phyloP scores from a whole-genome alignment of 2,113 vertebrate genomes.

The Leuciscus idus region DNA sequence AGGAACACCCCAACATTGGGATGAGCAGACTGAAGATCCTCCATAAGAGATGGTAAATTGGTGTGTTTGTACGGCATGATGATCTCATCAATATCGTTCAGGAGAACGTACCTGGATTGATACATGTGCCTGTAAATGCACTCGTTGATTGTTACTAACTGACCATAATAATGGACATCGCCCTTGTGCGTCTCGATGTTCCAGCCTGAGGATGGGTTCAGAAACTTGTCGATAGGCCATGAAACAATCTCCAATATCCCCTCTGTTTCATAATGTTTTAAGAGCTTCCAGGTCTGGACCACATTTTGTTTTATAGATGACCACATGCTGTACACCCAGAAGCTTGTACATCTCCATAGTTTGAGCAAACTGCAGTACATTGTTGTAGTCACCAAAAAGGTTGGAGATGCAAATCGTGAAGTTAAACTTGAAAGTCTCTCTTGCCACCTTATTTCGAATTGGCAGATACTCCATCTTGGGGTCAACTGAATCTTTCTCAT shows the following conservation, averaged over 20 bases:
- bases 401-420: conserved; percentile 75
- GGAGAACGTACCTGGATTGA: conserved; percentile 60
- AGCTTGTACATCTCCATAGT: conserved; percentile 74
- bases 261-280: conserved; percentile 69
- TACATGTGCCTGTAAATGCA: conserved; percentile 66
- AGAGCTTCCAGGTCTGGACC: too few species aligned
- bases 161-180: conserved; percentile 65
- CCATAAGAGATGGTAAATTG: conserved; percentile 65
- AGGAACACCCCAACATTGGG: conserved; percentile 60
- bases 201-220: conserved; percentile 66
- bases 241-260: conserved; percentile 67
- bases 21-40: conserved; percentile 66
- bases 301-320: too few species aligned
- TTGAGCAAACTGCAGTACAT: conserved; percentile 74
- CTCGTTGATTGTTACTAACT: conserved; percentile 60
- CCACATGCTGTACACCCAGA: conserved; percentile 68
- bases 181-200: conserved; percentile 48
- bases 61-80: conserved; percentile 66
- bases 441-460: conserved; percentile 62
- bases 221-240: conserved; percentile 69
- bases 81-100: conserved; percentile 73
- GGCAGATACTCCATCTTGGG: conserved; percentile 8
- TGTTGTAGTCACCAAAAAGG: conserved; percentile 74
- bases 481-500: neutral
- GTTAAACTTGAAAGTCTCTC: too few species aligned